These are phyloP conservation scores for Solen grandis DNA, from an alignment of 1,140 invertebrate genomes.

Conservation along the genomic window DNA sequence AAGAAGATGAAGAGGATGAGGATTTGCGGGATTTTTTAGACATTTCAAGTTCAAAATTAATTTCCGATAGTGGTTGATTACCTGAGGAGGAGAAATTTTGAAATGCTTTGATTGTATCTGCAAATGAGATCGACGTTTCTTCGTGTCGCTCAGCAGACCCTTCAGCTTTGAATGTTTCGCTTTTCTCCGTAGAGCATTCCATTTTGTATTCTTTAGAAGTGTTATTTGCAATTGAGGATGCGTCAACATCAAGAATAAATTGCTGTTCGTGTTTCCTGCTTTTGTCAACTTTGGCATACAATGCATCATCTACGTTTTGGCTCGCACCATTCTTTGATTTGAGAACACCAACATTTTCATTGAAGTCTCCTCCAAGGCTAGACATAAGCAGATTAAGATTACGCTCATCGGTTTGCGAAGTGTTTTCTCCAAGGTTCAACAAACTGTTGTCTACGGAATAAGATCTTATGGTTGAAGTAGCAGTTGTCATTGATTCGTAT, in stretches of 20 bases:
- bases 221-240: no score
- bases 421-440: slow-evolving; percentile 14
- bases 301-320: neutral
- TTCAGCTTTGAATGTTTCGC: no score
- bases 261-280: slow-evolving; percentile 1
- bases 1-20: no score
- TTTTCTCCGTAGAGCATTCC: no score
- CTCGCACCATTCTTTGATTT: neutral
- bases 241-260: no score
- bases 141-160: no score
- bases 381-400: neutral
- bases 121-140: slow-evolving; percentile 9
- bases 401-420: neutral
- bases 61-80: no score
- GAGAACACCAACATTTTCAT: neutral
- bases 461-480: slow-evolving; percentile 22
- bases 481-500: slow-evolving; percentile 35
- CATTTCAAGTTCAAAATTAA: no score
- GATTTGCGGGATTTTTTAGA: no score
- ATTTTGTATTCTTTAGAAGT: no score
- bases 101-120: slow-evolving; percentile 24
- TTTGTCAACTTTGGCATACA: slow-evolving; percentile 44
- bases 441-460: slow-evolving; percentile 37
- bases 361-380: neutral
- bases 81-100: slow-evolving; percentile 17